These are phyloP conservation scores for Lissocephala sabroskyi DNA, from an alignment of 2,888 invertebrate species.

Conservation along the genomic window DNA sequence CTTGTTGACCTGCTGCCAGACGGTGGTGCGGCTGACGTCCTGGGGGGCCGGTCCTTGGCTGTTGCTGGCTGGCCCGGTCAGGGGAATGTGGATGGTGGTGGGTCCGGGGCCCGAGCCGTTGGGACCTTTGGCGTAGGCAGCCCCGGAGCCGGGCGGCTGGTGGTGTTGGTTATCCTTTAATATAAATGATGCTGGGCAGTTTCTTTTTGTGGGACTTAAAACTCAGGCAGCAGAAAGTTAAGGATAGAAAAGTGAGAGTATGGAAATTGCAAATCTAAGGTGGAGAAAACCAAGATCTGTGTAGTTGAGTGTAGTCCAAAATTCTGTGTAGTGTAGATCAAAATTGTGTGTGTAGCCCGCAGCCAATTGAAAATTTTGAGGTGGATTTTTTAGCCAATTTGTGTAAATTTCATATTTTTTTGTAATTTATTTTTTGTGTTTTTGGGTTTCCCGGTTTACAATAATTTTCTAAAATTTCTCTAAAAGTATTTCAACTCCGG, in stretches of 20 bases:
- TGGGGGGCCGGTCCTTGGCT: constrained; percentile 89
- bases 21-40: constrained; percentile 92
- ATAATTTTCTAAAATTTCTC: no score
- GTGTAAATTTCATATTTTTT: constrained; percentile 9
- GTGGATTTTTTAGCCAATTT: constrained; percentile 27
- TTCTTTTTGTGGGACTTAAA: constrained; percentile 14
- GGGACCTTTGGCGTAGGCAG: no score
- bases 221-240: constrained; percentile 11
- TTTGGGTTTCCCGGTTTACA: constrained; percentile 29
- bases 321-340: no score
- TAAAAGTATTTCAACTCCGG: no score
- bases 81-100: constrained; percentile 76
- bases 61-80: constrained; percentile 74
- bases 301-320: constrained; percentile 5
- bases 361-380: constrained; percentile 25
- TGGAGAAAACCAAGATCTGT: no score
- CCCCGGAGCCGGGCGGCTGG: constrained; percentile 58
- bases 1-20: constrained; percentile 94
- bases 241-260: constrained; percentile 1
- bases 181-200: constrained; percentile 35
- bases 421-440: constrained; percentile 2
- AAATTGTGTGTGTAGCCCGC: no score
- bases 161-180: constrained; percentile 68
- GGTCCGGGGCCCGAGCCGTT: constrained; percentile 42
- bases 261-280: neutral